A percentile compares a stretch with the other conserved stretches of the same genome.
Conservation (phyloP, 2,113 vertebrate genomes). For the Scopus umbretta region DNA sequence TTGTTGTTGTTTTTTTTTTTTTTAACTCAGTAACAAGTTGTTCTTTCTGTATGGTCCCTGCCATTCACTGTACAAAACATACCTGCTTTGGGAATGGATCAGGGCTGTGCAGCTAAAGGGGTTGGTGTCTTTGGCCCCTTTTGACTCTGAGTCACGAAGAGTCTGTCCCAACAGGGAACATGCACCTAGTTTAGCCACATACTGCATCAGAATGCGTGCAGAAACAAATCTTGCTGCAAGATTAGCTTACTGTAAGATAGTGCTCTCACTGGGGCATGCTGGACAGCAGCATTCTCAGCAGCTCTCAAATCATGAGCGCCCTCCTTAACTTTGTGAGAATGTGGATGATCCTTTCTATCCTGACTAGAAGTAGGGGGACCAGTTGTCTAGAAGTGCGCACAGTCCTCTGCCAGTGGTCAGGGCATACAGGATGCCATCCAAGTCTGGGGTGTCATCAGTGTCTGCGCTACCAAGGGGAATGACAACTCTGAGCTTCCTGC, state of each 20-base stretch:
- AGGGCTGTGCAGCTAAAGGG: not conserved
- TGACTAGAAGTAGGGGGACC: not conserved
- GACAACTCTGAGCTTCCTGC: not conserved
- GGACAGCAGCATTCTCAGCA: accelerated
- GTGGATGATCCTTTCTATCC: not conserved
- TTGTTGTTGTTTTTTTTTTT: no score
- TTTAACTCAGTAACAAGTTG: not conserved
- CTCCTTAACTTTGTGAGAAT: not conserved
- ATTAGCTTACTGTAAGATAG: not conserved
- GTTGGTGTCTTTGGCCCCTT: not conserved
- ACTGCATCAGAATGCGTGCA: not conserved
- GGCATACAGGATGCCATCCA: not conserved
- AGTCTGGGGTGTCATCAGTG: not conserved
- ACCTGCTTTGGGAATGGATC: not conserved
- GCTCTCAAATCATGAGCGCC: not conserved
- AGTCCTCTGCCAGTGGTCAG: not conserved
- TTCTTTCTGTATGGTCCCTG: not conserved
- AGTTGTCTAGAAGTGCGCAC: not conserved
- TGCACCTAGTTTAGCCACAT: not conserved
- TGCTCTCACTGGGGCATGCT: not conserved
- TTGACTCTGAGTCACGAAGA: not conserved
- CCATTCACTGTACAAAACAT: not conserved
- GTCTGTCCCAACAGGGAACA: not conserved
- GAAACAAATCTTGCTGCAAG: not conserved
- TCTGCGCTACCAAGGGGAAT: not conserved